Evolutionary conservation across 1,140 invertebrate species (phyloP).

Genomic region (Cherax destructor): DNA sequence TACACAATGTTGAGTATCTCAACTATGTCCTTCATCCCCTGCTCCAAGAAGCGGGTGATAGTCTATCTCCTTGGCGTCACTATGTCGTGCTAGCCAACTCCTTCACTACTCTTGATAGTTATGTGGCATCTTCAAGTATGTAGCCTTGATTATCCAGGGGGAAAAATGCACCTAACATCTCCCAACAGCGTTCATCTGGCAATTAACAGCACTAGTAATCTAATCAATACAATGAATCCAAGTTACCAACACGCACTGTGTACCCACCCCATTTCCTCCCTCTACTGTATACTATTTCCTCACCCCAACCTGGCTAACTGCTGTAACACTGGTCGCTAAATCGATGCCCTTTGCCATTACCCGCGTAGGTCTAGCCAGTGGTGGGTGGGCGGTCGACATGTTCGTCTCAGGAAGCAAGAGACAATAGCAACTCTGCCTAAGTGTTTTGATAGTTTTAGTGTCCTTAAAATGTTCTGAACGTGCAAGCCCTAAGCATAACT

Average conservation of each 20-base stretch:
- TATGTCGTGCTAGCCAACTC: neutral
- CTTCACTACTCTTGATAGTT: conserved; percentile 3
- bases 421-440: neutral
- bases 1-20: neutral
- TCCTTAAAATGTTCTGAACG: too few species aligned
- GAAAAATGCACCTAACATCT: neutral
- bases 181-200: neutral
- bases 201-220: neutral
- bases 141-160: neutral
- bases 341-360: neutral
- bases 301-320: too few species aligned
- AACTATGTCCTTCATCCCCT: neutral
- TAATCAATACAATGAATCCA: neutral
- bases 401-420: neutral
- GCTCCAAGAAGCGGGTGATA: neutral
- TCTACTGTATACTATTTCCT: neutral
- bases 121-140: conserved; percentile 35
- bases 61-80: conserved; percentile 18
- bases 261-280: neutral
- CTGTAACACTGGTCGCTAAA: neutral
- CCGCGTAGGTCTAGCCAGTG: neutral
- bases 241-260: conserved; percentile 4
- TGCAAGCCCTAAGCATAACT: too few species aligned
- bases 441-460: too few species aligned
- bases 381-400: neutral